A percentile compares a stretch with the other conserved stretches of the same genome.
These are phyloP conservation scores for Syngnathus rostellatus DNA, from an alignment of 2,797 vertebrate genomes.

Conservation along the genomic window DNA sequence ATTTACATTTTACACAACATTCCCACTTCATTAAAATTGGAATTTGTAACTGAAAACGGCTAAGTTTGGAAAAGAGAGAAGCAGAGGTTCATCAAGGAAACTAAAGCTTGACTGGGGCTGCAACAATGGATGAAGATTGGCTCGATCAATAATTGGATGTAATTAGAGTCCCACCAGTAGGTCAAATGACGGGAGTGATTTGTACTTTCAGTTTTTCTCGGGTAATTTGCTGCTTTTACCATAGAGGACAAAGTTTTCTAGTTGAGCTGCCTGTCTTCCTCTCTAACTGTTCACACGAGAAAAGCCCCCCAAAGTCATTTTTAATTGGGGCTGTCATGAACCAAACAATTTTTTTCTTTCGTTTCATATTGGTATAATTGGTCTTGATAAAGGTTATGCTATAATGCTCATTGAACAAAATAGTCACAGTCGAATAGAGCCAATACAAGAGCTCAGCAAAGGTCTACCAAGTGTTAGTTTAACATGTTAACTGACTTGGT, in stretches of 20 bases:
- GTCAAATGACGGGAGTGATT: background rate
- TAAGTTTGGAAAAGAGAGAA: background rate
- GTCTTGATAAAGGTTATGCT: background rate
- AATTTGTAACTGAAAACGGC: background rate
- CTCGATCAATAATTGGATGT: background rate
- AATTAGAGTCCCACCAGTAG: background rate
- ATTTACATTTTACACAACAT: too few relatives aligned
- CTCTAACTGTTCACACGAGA: background rate
- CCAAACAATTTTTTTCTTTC: background rate
- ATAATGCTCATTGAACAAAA: background rate
- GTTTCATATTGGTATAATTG: background rate
- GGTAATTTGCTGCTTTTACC: background rate
- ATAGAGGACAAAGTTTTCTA: background rate
- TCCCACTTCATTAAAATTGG: too few relatives aligned
- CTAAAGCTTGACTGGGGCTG: background rate
- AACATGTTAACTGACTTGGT: too few relatives aligned
- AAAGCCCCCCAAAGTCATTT: background rate
- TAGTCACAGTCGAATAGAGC: background rate
- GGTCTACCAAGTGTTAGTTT: too few relatives aligned
- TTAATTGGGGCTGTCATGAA: background rate
- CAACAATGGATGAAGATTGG: background rate
- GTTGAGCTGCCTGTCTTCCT: background rate
- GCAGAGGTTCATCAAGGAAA: background rate
- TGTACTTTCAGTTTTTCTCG: background rate
- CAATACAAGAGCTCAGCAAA: background rate